phyloP scores from a whole-genome alignment of 2,113 vertebrate genomes.

The Ammodytes dubius region DNA sequence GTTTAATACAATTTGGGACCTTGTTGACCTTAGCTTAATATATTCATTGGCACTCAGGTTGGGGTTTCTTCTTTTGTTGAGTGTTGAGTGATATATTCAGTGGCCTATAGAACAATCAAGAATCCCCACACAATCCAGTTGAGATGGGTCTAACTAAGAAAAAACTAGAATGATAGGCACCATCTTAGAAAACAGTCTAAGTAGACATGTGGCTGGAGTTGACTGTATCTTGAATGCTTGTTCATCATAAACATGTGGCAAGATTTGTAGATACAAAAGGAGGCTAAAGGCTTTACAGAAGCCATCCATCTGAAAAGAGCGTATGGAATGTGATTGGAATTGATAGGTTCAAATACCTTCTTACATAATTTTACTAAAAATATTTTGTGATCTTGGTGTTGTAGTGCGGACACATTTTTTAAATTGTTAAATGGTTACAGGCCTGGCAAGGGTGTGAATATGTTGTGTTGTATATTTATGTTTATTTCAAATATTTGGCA shows the following conservation, averaged over 20 bases:
- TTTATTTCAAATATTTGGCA: too few relatives aligned
- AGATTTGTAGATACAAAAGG: slow-evolving; percentile 18
- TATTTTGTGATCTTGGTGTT: slow-evolving; percentile 13
- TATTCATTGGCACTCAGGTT: too few relatives aligned
- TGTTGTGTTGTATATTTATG: too few relatives aligned
- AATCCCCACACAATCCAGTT: background rate
- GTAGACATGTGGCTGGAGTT: slow-evolving; percentile 21
- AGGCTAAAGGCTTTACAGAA: background rate
- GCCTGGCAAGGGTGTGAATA: background rate
- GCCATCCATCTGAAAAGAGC: slow-evolving; percentile 16
- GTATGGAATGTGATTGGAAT: slow-evolving; percentile 9
- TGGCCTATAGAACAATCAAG: too few relatives aligned
- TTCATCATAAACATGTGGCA: slow-evolving; percentile 6
- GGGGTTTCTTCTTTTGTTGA: too few relatives aligned
- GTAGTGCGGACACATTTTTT: background rate
- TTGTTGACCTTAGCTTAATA: too few relatives aligned
- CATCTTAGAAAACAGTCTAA: slow-evolving; percentile 19
- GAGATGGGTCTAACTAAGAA: background rate
- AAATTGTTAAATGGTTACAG: background rate
- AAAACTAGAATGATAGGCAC: background rate
- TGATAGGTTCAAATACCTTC: background rate
- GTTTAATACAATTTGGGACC: too few relatives aligned
- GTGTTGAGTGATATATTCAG: too few relatives aligned
- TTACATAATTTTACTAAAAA: background rate
- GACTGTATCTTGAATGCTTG: slow-evolving; percentile 3